Base-by-base conservation (phyloP, 2,888 invertebrate genomes). In the Himalopsyche japonica region DNA sequence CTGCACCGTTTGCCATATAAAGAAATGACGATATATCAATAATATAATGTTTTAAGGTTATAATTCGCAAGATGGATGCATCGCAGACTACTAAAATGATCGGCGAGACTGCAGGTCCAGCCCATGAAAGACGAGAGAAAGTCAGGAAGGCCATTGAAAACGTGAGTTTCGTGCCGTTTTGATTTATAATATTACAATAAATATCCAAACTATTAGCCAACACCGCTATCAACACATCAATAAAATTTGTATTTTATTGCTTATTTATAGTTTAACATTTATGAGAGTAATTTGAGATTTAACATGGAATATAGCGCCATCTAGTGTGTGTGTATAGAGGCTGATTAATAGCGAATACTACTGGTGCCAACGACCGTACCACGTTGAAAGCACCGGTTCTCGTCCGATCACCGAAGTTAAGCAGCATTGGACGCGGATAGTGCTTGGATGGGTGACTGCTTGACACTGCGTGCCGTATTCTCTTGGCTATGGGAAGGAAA, bases 11-110 rank as follows among this genome's bases (percentile, higher is more conserved):
- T n/a, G n/a, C n/a, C n/a, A n/a, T n/a, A 32, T 4, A 32, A 32
- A 32, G 6, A 37, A 7, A 10, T 8, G 15, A 15, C 0, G 15
- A 43, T 12, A 15, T 3, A 43, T 30, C 3, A 79, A 24, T 20
- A 2, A 43, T 20, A 20, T 57, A 20, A n/a, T 3, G 49, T 49
- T 49, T 49, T 57, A 7, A 92, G 92, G 89, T 90, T 0, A 88
- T 90, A 0, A 94, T 95, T 82, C 95, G 95, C 88, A 98, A 98
- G 90, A 92, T 99, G 89, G 95, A 95, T 7, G 96, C 97, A 43
- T 92, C 89, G 43, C 98, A 99, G 90, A 96, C 98, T 0, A 92
- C 96, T 0, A 94, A 93, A 0, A 98, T 99, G 97, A 98, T 99
- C 81, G 94, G 91, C 89, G 93, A 93, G 64, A 97, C 99, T 0